Evolutionary conservation across 1,140 invertebrate species (phyloP).

Genomic region (Anagrus nilaparvatae): DNA sequence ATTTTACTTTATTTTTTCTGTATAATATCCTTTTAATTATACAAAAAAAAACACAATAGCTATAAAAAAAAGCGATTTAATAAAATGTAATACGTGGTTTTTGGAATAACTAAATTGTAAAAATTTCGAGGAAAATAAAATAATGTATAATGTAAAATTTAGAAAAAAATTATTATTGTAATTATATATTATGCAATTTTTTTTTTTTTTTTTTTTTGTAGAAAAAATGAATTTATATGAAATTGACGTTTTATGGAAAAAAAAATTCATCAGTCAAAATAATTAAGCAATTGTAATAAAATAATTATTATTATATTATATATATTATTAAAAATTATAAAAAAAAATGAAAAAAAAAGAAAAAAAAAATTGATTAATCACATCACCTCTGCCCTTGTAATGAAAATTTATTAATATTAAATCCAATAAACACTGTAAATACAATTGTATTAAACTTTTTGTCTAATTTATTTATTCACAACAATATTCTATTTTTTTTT

Average conservation of each 20-base stretch:
- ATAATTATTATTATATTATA: conserved; percentile 5
- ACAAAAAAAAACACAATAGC: conserved; percentile 15
- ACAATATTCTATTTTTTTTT: no score
- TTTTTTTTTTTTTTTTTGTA: no score
- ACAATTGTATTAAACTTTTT: conserved; percentile 39
- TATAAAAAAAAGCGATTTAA: conserved; percentile 17
- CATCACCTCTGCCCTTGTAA: conserved; percentile 34
- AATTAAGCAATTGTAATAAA: no score
- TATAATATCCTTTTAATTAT: conserved; percentile 21
- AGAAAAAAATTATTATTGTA: no score
- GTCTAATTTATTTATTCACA: conserved; percentile 17
- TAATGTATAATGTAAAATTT: no score
- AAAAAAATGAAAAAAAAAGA: neutral
- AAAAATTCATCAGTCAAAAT: no score
- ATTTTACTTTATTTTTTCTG: no score
- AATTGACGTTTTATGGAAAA: no score
- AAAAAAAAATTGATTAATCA: conserved; percentile 32
- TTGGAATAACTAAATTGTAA: no score
- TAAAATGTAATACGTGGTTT: conserved; percentile 18
- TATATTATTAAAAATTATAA: conserved; percentile 10
- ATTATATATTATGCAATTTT: no score
- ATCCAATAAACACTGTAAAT: conserved; percentile 41
- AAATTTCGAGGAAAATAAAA: no score
- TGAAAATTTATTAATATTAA: conserved; percentile 39
- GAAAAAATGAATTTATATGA: no score